Base-by-base conservation (phyloP, 2,113 vertebrate species). In the Mus pahari region DNA sequence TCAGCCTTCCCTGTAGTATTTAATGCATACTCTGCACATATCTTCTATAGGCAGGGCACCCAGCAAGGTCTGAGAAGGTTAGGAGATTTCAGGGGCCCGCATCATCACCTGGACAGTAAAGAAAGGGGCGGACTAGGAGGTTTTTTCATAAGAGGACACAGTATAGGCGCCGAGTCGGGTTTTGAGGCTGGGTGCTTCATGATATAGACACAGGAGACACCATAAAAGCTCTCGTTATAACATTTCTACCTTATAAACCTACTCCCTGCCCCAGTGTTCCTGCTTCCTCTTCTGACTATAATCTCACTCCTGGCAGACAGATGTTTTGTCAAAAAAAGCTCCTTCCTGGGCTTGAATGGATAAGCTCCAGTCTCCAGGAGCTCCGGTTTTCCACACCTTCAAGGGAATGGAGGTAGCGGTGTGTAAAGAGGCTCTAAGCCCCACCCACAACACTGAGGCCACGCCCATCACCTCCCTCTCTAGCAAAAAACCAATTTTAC, bases 71-170 rank as follows among this genome's bases (percentile, higher is more conserved):
- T 19, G 20, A 58, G 42, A 26, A 70, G 53, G 36, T 31, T 24
- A 60, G 50, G 33, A 36, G 62, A 79, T 75, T 77, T 55, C 45
- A 16, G 22, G 39, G 84, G 53, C 17, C 48, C 55, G 58, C 48
- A 48, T 17, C 0, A 17, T 17, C 2, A 0, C 77, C 12, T 1
- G 0, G 36, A 36, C 4, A 11, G n/a, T 0, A 5, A 39, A 78
- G 20, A 77, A 68, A 8, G 45, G 22, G n/a, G n/a, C 50, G 82
- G 73, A 75, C 55, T 33, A 0, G 3, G 28, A 24, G 48, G 9
- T 20, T 78, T 45, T 50, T 13, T 14, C 39, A 11, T 62, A 20
- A 16, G 70, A 53, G 3, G 31, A 13, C 6, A 79, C 11, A 68
- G 28, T 68, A 45, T 17, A 62, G 62, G 53, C n/a, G 31, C 74